Base-by-base conservation (phyloP, 2,888 invertebrate genomes). In the Mechanitis messenoides region DNA sequence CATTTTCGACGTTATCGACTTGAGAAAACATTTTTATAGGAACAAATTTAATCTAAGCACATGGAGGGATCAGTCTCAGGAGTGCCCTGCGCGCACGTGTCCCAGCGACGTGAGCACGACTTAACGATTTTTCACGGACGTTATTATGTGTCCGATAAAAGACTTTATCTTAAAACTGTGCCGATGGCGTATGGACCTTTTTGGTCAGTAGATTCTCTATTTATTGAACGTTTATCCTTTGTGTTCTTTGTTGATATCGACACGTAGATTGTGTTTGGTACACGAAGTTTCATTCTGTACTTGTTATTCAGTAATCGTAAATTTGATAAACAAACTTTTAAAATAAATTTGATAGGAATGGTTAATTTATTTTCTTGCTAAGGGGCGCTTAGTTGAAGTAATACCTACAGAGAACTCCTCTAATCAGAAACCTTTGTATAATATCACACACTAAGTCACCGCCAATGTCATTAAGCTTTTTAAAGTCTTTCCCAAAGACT, bases 41-140 rank as follows among this genome's bases (percentile, higher is more conserved):
- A 84, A 80, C 85, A 85, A 87, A 87, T 86, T 87, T 88, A 88
- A 88, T 87, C 85, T 85, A 84, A 85, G 84, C 83, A 84, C 76
- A 80, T 79, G 78, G 74, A 85, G 81, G 87, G 87, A 85, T 86
- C 87, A 85, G 85, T 86, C 87, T 86, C 85, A 71, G 72, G 85
- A 83, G 85, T 85, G 75, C 81, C 78, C 76, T 74, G 75, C 68
- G 74, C 80, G 83, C 85, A 87, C 85, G 85, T 85, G 83, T 81
- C 72, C 65, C 69, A 65, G 63, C 73, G 79, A 82, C 83, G 82
- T 83, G 85, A 79, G 80, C 80, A 75, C 77, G 76, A 77, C 72
- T 83, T 84, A 82, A 85, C 84, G 79, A 85, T 84, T 85, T 83
- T 80, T 84, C 81, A 79, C 76, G 76, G 75, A 78, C 76, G 77